These are phyloP conservation scores for Crambe crambe DNA, from an alignment of 37 sponge, comb jelly and placozoan genomes.

Conservation along the genomic window DNA sequence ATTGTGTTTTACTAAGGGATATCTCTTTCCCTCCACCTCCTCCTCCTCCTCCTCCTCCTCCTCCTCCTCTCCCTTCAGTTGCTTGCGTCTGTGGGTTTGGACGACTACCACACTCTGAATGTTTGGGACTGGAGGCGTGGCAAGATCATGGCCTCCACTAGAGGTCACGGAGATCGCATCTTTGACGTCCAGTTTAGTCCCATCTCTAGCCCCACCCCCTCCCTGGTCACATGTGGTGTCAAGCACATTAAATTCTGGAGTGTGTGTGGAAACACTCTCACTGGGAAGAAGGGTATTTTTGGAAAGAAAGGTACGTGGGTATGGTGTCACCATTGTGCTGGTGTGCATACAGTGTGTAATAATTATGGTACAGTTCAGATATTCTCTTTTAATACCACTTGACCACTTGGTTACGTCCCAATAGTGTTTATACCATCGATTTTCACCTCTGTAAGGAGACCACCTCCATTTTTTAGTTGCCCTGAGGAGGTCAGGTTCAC, in stretches of 20 bases:
- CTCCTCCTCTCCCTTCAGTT: conserved; percentile 28
- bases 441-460: no score
- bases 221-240: conserved; percentile 91
- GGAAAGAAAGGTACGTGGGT: conserved; percentile 74
- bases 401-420: no score
- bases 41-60: neutral
- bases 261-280: conserved; percentile 86
- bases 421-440: no score
- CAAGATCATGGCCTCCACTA: conserved; percentile 55
- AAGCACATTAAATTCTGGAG: conserved; percentile 98
- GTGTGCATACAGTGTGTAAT: neutral
- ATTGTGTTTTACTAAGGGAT: no score
- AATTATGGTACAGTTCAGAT: neutral
- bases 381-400: no score
- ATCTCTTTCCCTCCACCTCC: no score
- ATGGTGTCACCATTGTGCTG: neutral
- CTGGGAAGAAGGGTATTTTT: conserved; percentile 84
- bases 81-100: conserved; percentile 89
- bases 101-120: conserved; percentile 76
- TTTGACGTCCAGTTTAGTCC: conserved; percentile 91
- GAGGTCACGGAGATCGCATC: conserved; percentile 82
- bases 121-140: conserved; percentile 95
- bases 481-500: neutral
- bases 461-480: no score
- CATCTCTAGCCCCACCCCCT: conserved; percentile 2